Base-by-base conservation (phyloP, 2,113 vertebrate species). In the Rutilus rutilus region DNA sequence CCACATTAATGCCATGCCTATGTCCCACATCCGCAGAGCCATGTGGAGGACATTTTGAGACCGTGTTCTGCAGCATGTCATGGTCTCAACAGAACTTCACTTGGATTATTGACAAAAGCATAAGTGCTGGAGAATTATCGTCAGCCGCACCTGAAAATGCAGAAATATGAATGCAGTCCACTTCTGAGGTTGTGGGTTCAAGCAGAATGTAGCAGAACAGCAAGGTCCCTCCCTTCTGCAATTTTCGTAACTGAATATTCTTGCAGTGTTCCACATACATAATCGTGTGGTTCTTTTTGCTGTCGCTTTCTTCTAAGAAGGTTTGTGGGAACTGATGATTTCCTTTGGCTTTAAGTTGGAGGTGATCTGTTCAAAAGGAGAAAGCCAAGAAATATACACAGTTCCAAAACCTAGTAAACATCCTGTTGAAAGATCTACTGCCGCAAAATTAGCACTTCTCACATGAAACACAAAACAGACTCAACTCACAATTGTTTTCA, bases 1-100 rank as follows among this genome's bases (percentile, higher is more conserved):
- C 10, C 5, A 81, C 62, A 50, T 69, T 47, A 25, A 80, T 67
- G 30, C 52, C 27, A 69, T 57, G 47, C 15, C 73, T 78, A 45
- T 84, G 52, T 79, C 59, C 50, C 65, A 85, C 60, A 82, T 85
- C 86, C 33, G 42, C 30, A 54, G 71, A 59, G 52, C 60, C 86
- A 83, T 88, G 83, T 83, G 79, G 79, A 85, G 39, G 86, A 84
- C 65, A 86, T 71, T 84, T 79, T 33, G 47, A 75, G 33, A 57
- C 59, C 4, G 19, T 84, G 82, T 62, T 75, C 50, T 76, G 45
- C n/a, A 17, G 21, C 69, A 45, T 82, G 45, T 71, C 82, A 81
- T 30, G 52, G 74, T 47, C 60, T 47, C 17, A 12, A 30, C 60
- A 60, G 47, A 30, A 50, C 79, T 85, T 82, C 71, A 64, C 27